Conservation (phyloP, 2,113 vertebrate genomes). For the Theristicus caerulescens region DNA sequence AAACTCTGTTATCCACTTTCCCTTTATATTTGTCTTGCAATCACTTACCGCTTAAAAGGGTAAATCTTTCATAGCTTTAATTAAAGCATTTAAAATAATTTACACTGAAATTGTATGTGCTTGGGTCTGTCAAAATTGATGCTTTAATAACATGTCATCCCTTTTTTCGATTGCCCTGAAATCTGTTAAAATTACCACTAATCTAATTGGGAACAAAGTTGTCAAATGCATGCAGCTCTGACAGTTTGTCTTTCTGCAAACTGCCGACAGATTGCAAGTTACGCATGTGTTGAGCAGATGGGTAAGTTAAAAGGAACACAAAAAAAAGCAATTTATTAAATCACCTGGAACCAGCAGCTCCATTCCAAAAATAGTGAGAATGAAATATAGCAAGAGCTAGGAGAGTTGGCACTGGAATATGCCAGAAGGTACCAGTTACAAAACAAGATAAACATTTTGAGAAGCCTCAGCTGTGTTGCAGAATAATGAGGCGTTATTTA, state of each 20-base stretch:
- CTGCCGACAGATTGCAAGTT: constrained; percentile 87
- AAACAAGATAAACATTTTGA: constrained; percentile 90
- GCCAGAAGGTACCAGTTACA: constrained; percentile 88
- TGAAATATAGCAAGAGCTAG: constrained; percentile 86
- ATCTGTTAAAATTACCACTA: constrained; percentile 88
- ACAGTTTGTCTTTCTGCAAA: constrained; percentile 88
- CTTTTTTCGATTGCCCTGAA: constrained; percentile 82
- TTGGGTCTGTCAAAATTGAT: constrained; percentile 82
- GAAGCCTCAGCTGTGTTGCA: constrained; percentile 87
- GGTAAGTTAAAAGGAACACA: constrained; percentile 87
- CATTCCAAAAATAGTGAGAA: constrained; percentile 88
- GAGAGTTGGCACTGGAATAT: constrained; percentile 82
- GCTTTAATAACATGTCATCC: constrained; percentile 84
- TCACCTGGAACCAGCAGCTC: constrained; percentile 89
- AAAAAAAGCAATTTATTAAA: constrained; percentile 87
- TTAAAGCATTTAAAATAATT: constrained; percentile 87
- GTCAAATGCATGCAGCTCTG: constrained; percentile 83
- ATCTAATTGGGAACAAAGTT: constrained; percentile 88
- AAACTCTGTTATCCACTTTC: constrained; percentile 78
- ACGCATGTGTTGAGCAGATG: constrained; percentile 88
- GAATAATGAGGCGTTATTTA: constrained; percentile 87
- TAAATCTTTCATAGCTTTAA: constrained; percentile 83
- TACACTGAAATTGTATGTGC: constrained; percentile 82
- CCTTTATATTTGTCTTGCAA: constrained; percentile 81
- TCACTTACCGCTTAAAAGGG: constrained; percentile 80